Conservation (phyloP, 1,140 invertebrate species). For the Zaprionus capensis region DNA sequence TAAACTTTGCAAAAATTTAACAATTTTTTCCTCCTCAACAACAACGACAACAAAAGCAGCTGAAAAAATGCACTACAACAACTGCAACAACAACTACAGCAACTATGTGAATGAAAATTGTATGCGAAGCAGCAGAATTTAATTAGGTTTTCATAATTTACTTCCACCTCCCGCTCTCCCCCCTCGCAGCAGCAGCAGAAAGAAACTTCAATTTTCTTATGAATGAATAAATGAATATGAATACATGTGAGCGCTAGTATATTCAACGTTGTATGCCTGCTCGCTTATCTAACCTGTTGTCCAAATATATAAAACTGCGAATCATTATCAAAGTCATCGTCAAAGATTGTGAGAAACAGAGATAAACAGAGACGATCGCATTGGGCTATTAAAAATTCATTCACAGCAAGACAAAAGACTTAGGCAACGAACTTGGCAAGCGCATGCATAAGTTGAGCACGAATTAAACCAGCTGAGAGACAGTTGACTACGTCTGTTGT, state of each 20-base stretch:
- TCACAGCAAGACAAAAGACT: conserved; percentile 69
- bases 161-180: background rate
- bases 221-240: conserved; percentile 25
- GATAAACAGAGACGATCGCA: background rate
- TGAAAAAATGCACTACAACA: conserved; percentile 33
- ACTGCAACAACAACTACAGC: conserved; percentile 4
- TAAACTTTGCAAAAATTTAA: conserved; percentile 69
- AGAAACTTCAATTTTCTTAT: conserved; percentile 30
- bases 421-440: conserved; percentile 70
- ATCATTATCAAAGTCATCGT: conserved; percentile 35
- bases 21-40: conserved; percentile 37
- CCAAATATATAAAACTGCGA: conserved; percentile 18
- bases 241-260: conserved; percentile 2
- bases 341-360: conserved; percentile 47
- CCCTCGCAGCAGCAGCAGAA: background rate
- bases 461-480: conserved; percentile 16
- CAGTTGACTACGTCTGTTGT: background rate
- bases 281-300: conserved; percentile 39
- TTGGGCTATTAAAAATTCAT: conserved; percentile 64
- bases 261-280: background rate
- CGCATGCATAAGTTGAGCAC: conserved; percentile 22
- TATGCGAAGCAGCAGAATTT: conserved; percentile 16
- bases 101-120: conserved; percentile 5
- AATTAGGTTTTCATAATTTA: conserved; percentile 27
- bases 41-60: background rate